These are phyloP conservation scores for Chelidonichthys spinosus DNA, from an alignment of 2,797 vertebrate species.

Conservation along the genomic window DNA sequence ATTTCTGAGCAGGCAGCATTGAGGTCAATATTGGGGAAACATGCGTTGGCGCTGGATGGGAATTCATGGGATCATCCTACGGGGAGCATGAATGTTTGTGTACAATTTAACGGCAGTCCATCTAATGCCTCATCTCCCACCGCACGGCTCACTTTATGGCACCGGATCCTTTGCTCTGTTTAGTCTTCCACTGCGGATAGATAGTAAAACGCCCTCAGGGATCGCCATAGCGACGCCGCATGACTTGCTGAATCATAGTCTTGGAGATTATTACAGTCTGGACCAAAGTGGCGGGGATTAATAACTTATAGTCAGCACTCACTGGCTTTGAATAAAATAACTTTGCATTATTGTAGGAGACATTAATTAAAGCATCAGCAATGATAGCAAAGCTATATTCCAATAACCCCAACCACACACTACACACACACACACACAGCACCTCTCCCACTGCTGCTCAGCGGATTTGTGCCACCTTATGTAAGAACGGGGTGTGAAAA, in stretches of 20 bases:
- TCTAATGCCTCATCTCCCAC: background rate
- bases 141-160: background rate
- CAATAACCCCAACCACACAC: background rate
- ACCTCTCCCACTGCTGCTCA: slow-evolving; percentile 34
- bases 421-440: slow-evolving; percentile 11
- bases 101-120: background rate
- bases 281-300: background rate
- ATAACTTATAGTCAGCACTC: no score
- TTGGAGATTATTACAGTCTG: background rate
- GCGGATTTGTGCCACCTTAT: slow-evolving; percentile 60
- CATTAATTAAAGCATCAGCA: background rate
- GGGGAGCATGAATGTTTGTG: background rate
- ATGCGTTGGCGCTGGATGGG: no score
- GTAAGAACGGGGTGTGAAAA: slow-evolving; percentile 54
- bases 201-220: no score
- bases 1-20: background rate
- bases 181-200: no score
- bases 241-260: background rate
- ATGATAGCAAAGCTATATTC: background rate
- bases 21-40: no score
- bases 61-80: background rate
- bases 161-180: no score
- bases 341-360: background rate
- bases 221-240: no score
- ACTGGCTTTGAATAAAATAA: background rate